Percentiles rank a stretch among this genome's conserved stretches.
Evolutionary conservation across 2,888 invertebrate species (phyloP).

Genomic region (Ophion ellenae): DNA sequence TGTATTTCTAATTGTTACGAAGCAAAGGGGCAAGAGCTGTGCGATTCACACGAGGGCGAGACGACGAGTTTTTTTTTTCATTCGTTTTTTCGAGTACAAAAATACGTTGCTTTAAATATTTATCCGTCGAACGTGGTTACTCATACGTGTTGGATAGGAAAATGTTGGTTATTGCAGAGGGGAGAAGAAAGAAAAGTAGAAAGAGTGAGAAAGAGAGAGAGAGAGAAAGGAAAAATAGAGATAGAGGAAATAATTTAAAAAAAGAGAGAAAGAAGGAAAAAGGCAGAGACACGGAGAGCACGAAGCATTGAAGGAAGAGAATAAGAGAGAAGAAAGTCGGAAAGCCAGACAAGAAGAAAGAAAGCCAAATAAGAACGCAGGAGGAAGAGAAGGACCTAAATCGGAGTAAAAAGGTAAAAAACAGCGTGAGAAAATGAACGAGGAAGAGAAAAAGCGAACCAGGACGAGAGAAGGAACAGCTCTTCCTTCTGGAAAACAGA

Average conservation of each 20-base stretch:
- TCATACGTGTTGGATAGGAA: constrained; percentile 64
- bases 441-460: not conserved
- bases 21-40: constrained; percentile 70
- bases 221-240: not conserved
- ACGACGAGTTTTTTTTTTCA: not conserved
- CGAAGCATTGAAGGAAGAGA: not conserved
- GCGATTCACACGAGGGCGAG: constrained; percentile 67
- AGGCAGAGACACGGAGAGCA: not conserved
- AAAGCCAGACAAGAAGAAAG: not conserved
- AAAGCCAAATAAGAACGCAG: not conserved
- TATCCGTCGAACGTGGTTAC: constrained; percentile 56
- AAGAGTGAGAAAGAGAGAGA: not conserved
- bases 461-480: not conserved
- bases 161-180: constrained; percentile 35
- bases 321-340: not conserved
- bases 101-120: constrained; percentile 76
- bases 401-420: too few relatives aligned
- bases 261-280: too few relatives aligned
- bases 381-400: too few relatives aligned
- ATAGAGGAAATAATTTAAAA: too few relatives aligned
- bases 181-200: not conserved
- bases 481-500: not conserved
- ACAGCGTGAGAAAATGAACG: too few relatives aligned
- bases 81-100: constrained; percentile 75
- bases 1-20: constrained; percentile 70